Evolutionary conservation across 1,140 invertebrate species (phyloP).

Genomic region (Zophobas atratus): DNA sequence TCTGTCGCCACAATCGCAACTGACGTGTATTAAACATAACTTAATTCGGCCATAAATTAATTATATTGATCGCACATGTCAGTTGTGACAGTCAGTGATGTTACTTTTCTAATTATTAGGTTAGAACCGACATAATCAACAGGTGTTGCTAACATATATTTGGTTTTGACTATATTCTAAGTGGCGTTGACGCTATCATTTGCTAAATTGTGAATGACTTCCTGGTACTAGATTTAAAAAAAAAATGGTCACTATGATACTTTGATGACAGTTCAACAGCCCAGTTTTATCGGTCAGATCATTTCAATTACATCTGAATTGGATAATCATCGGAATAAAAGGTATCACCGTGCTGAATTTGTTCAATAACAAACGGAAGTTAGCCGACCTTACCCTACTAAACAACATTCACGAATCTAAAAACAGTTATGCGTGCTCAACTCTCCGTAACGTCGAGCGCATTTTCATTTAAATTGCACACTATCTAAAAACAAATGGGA

Average conservation of each 20-base stretch:
- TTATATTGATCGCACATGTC: too few relatives aligned
- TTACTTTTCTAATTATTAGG: too few relatives aligned
- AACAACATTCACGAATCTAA: constrained; percentile 50
- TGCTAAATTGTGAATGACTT: too few relatives aligned
- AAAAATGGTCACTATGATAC: neutral
- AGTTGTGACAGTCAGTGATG: too few relatives aligned
- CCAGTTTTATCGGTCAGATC: neutral
- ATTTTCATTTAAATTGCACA: constrained; percentile 42
- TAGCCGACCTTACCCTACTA: constrained; percentile 50
- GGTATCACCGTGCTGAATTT: constrained; percentile 42
- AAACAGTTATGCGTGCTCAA: constrained; percentile 51
- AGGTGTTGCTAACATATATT: too few relatives aligned
- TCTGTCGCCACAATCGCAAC: too few relatives aligned
- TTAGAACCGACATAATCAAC: too few relatives aligned
- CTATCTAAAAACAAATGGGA: constrained; percentile 35
- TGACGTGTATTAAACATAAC: too few relatives aligned
- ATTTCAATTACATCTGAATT: constrained; percentile 16
- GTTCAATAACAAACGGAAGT: constrained; percentile 45
- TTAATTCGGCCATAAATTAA: too few relatives aligned
- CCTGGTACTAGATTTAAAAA: neutral
- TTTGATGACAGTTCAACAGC: too few relatives aligned
- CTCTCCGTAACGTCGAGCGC: constrained; percentile 43
- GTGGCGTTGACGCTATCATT: too few relatives aligned
- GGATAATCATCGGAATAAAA: constrained; percentile 23
- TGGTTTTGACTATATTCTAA: too few relatives aligned